Evolutionary conservation across 2,888 invertebrate species (phyloP).

Genomic region (Caenorhabditis wallacei): DNA sequence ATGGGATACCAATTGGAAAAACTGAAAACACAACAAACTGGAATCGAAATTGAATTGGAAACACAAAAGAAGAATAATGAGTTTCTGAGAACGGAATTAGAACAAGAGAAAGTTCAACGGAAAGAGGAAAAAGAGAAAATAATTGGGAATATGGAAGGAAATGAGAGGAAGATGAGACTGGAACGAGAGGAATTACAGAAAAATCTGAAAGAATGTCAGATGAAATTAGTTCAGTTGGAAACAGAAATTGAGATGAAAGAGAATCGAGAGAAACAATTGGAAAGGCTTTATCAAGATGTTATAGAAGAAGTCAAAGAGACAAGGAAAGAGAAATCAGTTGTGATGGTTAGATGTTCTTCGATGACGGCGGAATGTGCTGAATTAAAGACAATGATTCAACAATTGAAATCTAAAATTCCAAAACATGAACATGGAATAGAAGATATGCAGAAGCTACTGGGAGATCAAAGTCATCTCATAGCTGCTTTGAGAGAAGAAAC

Average conservation of each 20-base stretch:
- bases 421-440: slow-evolving; percentile 46
- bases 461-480: slow-evolving; percentile 72
- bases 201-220: neutral
- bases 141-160: neutral
- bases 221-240: slow-evolving; percentile 12
- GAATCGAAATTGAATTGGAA: slow-evolving; percentile 32
- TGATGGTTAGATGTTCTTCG: slow-evolving; percentile 30
- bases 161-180: slow-evolving; percentile 5
- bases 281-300: slow-evolving; percentile 28
- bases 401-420: slow-evolving; percentile 24
- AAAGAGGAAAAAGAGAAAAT: neutral
- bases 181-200: slow-evolving; percentile 14
- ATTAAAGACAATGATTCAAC: slow-evolving; percentile 24
- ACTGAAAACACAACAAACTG: slow-evolving; percentile 28
- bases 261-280: slow-evolving; percentile 42
- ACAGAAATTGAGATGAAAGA: slow-evolving; percentile 38
- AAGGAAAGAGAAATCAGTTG: slow-evolving; percentile 35
- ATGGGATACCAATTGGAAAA: slow-evolving; percentile 55
- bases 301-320: slow-evolving; percentile 37
- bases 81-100: slow-evolving; percentile 19
- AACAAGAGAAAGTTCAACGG: slow-evolving; percentile 13
- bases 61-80: slow-evolving; percentile 37
- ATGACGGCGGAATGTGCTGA: slow-evolving; percentile 39
- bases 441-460: slow-evolving; percentile 68
- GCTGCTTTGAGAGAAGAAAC: slow-evolving; percentile 69